Base-by-base conservation (phyloP, 2,888 invertebrate genomes). In the Synanthedon andrenaeformis region DNA sequence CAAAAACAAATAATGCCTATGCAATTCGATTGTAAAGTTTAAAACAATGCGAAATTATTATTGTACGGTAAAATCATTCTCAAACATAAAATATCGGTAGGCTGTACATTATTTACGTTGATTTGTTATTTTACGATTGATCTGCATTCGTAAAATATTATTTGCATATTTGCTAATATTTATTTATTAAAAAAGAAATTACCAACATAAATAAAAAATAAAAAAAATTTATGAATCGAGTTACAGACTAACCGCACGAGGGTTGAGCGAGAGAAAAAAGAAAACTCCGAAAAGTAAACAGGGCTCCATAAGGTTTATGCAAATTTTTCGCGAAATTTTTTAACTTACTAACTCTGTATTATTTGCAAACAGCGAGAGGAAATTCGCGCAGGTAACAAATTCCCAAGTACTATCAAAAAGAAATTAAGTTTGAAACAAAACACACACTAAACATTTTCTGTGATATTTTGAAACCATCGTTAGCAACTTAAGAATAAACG, bases 261-360 rank as follows among this genome's bases (percentile, higher is more conserved):
- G 68, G 73, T 75, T 73, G 72, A 74, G 72, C 72, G 70, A 62
- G 76, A 77, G 77, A 75, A 75, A 71, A 65, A 67, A 72, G 56
- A 76, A 65, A 78, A 77, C 67, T 67, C 69, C 67, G 67, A 71
- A 75, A 77, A 79, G 70, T 74, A 73, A 72, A 75, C 72, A 67
- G 66, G 69, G 70, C 71, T 69, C 62, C 67, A 69, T 71, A 69
- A 79, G 81, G 79, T 80, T 83, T 85, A 86, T 83, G 85, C 70
- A 79, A 85, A 86, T 85, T 81, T 79, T 69, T 76, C 76, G 77
- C 69, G 72, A 74, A 65, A 72, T 60, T 76, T 81, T 82, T 80
- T 72, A 78, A 82, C 77, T 84, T 79, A 62, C 74, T 72, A 71
- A 77, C 70, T 74, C 73, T 76, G 76, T 76, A 67, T 76, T 79